These are phyloP conservation scores for Macrosiphum euphorbiae DNA, from an alignment of 2,888 invertebrate genomes.

Conservation along the genomic window DNA sequence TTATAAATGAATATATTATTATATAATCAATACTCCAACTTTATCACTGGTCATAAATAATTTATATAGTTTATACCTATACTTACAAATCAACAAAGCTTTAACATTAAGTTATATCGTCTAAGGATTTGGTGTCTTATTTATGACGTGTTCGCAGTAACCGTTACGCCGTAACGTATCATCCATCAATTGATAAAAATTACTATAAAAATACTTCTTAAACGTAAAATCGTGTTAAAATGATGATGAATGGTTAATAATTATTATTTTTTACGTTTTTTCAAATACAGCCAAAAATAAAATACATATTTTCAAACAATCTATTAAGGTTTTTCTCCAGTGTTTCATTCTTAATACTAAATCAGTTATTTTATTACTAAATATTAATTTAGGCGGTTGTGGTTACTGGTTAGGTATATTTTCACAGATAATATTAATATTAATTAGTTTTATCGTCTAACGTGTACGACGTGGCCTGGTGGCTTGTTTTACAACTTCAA, in stretches of 20 bases:
- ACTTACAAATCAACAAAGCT: not conserved
- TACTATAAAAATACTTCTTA: too few species aligned
- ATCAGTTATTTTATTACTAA: not conserved
- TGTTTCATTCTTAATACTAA: not conserved
- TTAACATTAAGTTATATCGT: not conserved
- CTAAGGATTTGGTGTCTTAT: not conserved
- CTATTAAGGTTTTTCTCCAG: not conserved
- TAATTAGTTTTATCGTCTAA: not conserved
- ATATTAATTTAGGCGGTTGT: not conserved
- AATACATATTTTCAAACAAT: not conserved
- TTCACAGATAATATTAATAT: not conserved
- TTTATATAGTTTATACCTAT: not conserved
- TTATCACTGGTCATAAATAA: not conserved
- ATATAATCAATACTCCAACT: not conserved
- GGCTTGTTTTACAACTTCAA: not conserved
- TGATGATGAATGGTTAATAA: too few species aligned
- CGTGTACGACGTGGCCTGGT: not conserved
- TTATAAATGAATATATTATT: not conserved
- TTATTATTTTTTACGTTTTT: too few species aligned
- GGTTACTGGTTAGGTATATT: not conserved
- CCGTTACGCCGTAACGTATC: not conserved
- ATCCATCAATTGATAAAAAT: not conserved
- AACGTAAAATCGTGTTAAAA: too few species aligned
- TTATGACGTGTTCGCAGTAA: not conserved
- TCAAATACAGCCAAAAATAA: too few species aligned